A percentile compares a stretch with the other conserved stretches of the same genome.
Conservation (phyloP, 2,113 vertebrate genomes). For the Cochlearius cochlearius region DNA sequence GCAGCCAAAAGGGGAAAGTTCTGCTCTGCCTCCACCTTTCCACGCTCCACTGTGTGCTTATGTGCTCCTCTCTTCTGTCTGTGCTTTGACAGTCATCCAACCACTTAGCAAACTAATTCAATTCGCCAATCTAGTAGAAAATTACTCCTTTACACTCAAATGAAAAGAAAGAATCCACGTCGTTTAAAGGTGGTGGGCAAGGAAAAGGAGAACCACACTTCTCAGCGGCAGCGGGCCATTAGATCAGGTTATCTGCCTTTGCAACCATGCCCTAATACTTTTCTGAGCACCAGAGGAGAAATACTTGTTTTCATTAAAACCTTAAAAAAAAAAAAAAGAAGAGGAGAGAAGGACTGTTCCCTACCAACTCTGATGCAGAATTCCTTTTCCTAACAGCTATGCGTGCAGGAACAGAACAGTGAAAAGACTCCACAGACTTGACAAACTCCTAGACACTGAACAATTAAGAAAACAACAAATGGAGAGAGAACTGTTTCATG, state of each 20-base stretch:
- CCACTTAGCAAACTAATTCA: background rate
- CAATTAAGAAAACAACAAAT: background rate
- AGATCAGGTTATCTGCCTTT: background rate
- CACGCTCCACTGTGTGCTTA: background rate
- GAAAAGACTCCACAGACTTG: background rate
- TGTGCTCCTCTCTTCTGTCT: background rate
- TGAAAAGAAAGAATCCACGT: background rate
- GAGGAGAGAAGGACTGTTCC: background rate
- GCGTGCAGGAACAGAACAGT: background rate
- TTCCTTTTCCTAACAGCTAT: background rate
- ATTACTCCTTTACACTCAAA: background rate
- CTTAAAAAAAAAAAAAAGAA: background rate
- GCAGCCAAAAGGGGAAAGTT: background rate
- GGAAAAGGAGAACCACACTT: background rate
- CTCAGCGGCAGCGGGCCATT: background rate
- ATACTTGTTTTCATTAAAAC: background rate
- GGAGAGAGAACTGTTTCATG: background rate
- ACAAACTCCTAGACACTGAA: background rate
- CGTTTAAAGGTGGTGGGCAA: background rate
- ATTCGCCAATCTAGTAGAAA: background rate
- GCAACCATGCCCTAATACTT: background rate
- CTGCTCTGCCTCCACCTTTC: background rate
- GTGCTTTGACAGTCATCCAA: background rate
- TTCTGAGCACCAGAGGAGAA: background rate
- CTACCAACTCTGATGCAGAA: background rate